Evolutionary conservation across 92 coral and sea anemone species (phyloP), one percentile per base, ranked within the genome.

Genomic region (Siderastrea siderea): DNA sequence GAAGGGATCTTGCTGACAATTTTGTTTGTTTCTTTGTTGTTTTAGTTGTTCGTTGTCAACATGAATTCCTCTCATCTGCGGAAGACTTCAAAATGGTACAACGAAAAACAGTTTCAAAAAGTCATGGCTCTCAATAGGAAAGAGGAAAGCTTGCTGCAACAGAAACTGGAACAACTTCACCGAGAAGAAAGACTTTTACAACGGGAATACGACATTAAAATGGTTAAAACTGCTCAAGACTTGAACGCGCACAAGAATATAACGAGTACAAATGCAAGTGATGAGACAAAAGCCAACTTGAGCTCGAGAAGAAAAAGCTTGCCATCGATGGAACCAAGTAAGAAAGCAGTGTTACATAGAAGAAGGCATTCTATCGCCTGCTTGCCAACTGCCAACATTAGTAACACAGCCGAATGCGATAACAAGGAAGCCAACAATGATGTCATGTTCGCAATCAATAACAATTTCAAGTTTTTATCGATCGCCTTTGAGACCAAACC

Each of bases 401-500:
- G 45, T 15, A 59, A 13, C 7, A 52, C 45, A 44, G 16, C 8
- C 75, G 54, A 57, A 75, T 0, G 47, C 0, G 43, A 77, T 5
- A 15, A 44, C 65, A 77, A 60, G 50, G 17, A 77, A 44, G 68
- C 45, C 3, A 47, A 60, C 52, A 55, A 14, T 1, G 81, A 77
- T 13, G 43, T 77, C n/a, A 13, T 77, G 16, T 77, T 16, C 9
- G 81, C 15, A 11, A 59, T 77, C 51, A 54, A 77, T 1, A 77
- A 57, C 68, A 7, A 44, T 47, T 77, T 77, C 45, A 77, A 59
- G 81, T 77, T 77, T 77, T 57, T 77, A 43, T 59, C 68, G 50
- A 13, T 77, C 54, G 68, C 68, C 38, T 77, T 57, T 6, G 67
- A 54, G 12, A 57, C 15, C 12, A 47, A 47, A 77, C 51, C 68